These are phyloP conservation scores for Cepaea nemoralis DNA, from an alignment of 1,140 invertebrate species.

Conservation along the genomic window DNA sequence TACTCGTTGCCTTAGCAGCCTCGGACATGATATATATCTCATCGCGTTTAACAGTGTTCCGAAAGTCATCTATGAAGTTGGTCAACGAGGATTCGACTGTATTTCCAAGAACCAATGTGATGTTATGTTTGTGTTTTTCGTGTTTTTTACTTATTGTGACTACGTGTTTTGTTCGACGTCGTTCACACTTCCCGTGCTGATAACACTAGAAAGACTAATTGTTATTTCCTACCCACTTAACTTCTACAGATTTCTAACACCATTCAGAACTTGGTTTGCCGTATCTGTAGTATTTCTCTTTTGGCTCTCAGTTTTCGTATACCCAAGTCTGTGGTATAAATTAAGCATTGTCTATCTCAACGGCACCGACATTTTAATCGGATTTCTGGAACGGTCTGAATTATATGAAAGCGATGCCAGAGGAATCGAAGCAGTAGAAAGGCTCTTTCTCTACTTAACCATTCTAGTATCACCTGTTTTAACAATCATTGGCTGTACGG, in stretches of 20 bases:
- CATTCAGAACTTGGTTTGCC: background rate
- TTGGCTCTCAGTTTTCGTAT: background rate
- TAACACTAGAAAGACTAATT: constrained; percentile 1
- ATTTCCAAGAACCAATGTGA: background rate
- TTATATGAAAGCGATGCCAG: background rate
- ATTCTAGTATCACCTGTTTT: background rate
- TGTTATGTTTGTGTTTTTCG: background rate
- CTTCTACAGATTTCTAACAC: background rate
- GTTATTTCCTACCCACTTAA: background rate
- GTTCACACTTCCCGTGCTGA: background rate
- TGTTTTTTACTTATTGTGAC: background rate
- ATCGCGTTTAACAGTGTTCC: constrained; percentile 3
- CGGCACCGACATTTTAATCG: background rate
- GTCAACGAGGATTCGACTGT: background rate
- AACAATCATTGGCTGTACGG: background rate
- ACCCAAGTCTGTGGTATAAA: constrained; percentile 5
- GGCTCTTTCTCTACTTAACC: background rate
- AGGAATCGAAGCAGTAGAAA: background rate
- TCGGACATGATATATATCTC: background rate
- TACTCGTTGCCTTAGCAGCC: background rate
- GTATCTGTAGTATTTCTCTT: background rate
- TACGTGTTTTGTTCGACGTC: background rate
- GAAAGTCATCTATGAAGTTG: background rate
- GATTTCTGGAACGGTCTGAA: background rate
- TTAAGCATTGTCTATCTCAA: background rate